Conservation (phyloP, 1,140 invertebrate genomes). For the Drosophila seguyi region DNA sequence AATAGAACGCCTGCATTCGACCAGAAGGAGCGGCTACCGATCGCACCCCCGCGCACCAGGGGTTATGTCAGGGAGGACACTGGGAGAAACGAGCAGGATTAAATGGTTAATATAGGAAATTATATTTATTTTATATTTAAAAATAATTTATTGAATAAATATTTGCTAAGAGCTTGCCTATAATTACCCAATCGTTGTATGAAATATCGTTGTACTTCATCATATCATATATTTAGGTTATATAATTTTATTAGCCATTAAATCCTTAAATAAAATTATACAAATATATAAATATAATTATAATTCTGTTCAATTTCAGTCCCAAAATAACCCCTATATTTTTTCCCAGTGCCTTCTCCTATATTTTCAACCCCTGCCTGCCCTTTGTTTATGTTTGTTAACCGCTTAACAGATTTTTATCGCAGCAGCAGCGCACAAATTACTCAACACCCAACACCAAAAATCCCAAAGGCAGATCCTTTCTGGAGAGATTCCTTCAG, state of each 20-base stretch:
- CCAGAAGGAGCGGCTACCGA: slow-evolving; percentile 62
- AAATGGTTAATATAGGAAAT: neutral
- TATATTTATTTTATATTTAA: neutral
- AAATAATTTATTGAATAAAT: too few species aligned
- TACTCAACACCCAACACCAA: slow-evolving; percentile 68
- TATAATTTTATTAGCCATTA: neutral
- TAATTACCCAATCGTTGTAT: too few species aligned
- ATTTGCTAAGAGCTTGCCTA: too few species aligned
- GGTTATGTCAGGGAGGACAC: slow-evolving; percentile 8
- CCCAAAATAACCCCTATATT: neutral
- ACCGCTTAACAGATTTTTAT: slow-evolving; percentile 80
- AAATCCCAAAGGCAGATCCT: slow-evolving; percentile 11
- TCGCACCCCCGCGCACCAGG: slow-evolving; percentile 41
- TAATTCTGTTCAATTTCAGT: too few species aligned
- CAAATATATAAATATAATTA: accelerated
- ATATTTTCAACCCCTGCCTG: slow-evolving; percentile 7
- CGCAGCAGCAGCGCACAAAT: slow-evolving; percentile 69
- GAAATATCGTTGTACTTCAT: too few species aligned
- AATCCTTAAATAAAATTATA: neutral
- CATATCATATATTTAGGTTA: too few species aligned
- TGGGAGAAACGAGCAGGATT: neutral
- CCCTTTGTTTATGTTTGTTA: slow-evolving; percentile 69
- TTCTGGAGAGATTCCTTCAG: slow-evolving; percentile 44
- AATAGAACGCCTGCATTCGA: slow-evolving; percentile 71
- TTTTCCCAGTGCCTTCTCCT: neutral